These are phyloP conservation scores for Agrotis ipsilon DNA, from an alignment of 2,888 invertebrate genomes.

Conservation along the genomic window DNA sequence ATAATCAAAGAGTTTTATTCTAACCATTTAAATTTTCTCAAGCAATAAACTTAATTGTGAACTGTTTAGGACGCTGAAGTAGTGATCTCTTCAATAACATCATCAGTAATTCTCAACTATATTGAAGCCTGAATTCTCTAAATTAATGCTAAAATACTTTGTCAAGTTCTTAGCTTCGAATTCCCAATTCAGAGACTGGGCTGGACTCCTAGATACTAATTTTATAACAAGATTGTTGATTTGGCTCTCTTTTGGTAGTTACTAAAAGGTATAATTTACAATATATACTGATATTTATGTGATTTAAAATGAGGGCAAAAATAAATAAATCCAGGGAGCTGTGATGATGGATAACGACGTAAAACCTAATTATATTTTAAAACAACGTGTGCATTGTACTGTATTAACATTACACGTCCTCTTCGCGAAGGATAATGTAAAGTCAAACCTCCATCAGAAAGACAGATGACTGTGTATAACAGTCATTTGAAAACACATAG, in stretches of 20 bases:
- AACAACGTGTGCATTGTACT: conserved; percentile 9
- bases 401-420: conserved; percentile 1
- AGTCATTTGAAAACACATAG: not conserved
- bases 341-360: conserved; percentile 32
- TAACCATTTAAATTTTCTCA: no score
- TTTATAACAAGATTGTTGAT: not conserved
- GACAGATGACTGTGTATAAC: conserved; percentile 17
- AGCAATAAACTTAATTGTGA: no score
- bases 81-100: no score
- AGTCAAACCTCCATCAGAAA: conserved; percentile 28
- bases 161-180: not conserved
- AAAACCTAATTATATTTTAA: conserved; percentile 33
- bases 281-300: not conserved
- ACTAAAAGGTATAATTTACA: not conserved
- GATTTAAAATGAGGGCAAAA: not conserved
- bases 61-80: no score
- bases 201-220: not conserved
- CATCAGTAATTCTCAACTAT: no score
- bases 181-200: not conserved
- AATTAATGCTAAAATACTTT: not conserved
- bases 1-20: no score
- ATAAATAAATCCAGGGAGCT: conserved; percentile 1
- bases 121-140: not conserved
- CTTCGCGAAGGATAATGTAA: not conserved
- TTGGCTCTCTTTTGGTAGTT: not conserved